A percentile compares a stretch with the other conserved stretches of the same genome.
Evolutionary conservation across 2,113 vertebrate genomes (phyloP).

Genomic region (Pavo muticus): DNA sequence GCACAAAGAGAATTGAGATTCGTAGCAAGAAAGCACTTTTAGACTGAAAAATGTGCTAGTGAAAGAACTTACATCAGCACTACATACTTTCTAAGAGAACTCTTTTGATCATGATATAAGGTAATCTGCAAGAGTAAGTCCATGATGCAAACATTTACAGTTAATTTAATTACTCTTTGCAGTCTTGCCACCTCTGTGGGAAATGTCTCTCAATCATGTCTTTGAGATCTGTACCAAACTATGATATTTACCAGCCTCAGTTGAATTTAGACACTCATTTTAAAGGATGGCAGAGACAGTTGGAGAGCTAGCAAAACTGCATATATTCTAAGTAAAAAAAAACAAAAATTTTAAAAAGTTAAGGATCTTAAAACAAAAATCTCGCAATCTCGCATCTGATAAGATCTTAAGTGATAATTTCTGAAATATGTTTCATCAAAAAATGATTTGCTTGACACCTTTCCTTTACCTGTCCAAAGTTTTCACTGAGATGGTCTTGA

Average conservation of each 20-base stretch:
- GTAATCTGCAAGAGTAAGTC: neutral
- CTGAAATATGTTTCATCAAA: neutral
- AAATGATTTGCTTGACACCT: neutral
- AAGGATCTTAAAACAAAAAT: neutral
- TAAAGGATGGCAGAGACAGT: neutral
- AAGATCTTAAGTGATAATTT: neutral
- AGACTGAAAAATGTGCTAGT: neutral
- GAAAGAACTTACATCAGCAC: neutral
- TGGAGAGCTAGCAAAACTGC: neutral
- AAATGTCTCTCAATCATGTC: neutral
- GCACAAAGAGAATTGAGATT: neutral
- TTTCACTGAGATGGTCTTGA: neutral
- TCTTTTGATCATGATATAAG: conserved; percentile 37
- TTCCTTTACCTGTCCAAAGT: neutral
- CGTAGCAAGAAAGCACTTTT: neutral
- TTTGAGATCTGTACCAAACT: neutral
- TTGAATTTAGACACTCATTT: neutral
- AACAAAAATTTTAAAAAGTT: neutral
- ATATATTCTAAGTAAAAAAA: neutral
- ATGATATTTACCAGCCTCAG: neutral
- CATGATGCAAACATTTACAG: conserved; percentile 9
- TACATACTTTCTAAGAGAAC: neutral
- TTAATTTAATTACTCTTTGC: conserved; percentile 58
- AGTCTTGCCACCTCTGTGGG: conserved; percentile 51
- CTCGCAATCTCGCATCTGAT: neutral